Evolutionary conservation across 2,113 vertebrate genomes (phyloP).

Genomic region (Phyllostomus hastatus): DNA sequence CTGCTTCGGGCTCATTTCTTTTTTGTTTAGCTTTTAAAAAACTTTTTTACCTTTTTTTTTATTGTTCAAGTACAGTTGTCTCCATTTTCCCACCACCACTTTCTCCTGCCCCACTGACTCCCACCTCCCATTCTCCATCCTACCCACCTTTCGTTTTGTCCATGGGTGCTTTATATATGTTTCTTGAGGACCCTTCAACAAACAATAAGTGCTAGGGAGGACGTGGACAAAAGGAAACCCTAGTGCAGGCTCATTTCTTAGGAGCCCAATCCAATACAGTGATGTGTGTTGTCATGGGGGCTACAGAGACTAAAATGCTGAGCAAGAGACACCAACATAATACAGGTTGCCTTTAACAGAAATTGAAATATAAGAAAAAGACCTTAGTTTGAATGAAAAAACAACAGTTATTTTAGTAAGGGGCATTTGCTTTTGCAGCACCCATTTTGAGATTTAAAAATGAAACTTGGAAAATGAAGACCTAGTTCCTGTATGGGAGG

Average conservation of each 20-base stretch:
- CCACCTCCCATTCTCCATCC: too few species aligned
- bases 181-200: too few species aligned
- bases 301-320: background rate
- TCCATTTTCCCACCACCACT: too few species aligned
- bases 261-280: background rate
- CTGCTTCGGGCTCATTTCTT: background rate
- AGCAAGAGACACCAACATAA: background rate
- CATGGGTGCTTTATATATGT: too few species aligned
- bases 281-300: too few species aligned
- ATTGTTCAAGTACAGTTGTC: too few species aligned
- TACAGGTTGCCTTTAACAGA: background rate
- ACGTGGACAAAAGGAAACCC: too few species aligned
- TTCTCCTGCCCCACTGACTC: too few species aligned
- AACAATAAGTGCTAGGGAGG: too few species aligned
- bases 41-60: too few species aligned
- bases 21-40: too few species aligned
- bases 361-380: background rate
- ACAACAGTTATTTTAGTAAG: background rate
- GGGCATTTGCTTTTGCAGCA: background rate
- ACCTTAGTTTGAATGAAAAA: background rate
- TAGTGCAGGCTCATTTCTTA: background rate
- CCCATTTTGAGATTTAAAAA: background rate
- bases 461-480: background rate
- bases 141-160: too few species aligned
- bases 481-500: background rate